phyloP scores from a whole-genome alignment of 1,140 invertebrate genomes.

The Streblospio benedicti region DNA sequence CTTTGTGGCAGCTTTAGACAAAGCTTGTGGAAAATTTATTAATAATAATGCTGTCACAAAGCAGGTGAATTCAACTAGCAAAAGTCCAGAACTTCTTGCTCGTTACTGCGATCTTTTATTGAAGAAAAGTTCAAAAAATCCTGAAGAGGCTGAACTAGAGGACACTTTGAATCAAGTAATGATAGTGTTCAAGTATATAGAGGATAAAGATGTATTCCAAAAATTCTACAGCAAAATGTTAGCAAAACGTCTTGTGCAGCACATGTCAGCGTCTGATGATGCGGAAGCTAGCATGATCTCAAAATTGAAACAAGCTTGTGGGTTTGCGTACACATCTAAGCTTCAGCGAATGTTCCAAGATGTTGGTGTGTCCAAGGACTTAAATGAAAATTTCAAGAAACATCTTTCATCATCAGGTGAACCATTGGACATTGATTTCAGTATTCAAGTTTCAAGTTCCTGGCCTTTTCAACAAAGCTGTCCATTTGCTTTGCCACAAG shows the following conservation, averaged over 20 bases:
- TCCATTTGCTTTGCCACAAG: conserved; percentile 81
- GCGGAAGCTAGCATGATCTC: conserved; percentile 99
- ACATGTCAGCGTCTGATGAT: conserved; percentile 97
- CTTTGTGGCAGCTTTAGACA: conserved; percentile 92
- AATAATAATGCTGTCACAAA: conserved; percentile 92
- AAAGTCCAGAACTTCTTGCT: conserved; percentile 91
- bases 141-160: conserved; percentile 95
- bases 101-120: conserved; percentile 95
- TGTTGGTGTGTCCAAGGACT: conserved; percentile 93
- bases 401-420: conserved; percentile 35
- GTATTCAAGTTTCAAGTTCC: conserved; percentile 73
- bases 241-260: conserved; percentile 89
- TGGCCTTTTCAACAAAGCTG: conserved; percentile 95
- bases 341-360: conserved; percentile 98
- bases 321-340: conserved; percentile 98
- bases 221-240: conserved; percentile 99
- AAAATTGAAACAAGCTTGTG: conserved; percentile 97
- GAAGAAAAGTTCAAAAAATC: conserved; percentile 95
- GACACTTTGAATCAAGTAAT: conserved; percentile 98
- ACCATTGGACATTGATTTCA: conserved; percentile 47
- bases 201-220: conserved; percentile 99
- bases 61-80: conserved; percentile 78
- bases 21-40: conserved; percentile 95
- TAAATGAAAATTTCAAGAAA: conserved; percentile 82
- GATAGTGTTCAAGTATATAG: conserved; percentile 99